Base-by-base conservation (phyloP, 2,888 invertebrate species). In the Erebia ligea region DNA sequence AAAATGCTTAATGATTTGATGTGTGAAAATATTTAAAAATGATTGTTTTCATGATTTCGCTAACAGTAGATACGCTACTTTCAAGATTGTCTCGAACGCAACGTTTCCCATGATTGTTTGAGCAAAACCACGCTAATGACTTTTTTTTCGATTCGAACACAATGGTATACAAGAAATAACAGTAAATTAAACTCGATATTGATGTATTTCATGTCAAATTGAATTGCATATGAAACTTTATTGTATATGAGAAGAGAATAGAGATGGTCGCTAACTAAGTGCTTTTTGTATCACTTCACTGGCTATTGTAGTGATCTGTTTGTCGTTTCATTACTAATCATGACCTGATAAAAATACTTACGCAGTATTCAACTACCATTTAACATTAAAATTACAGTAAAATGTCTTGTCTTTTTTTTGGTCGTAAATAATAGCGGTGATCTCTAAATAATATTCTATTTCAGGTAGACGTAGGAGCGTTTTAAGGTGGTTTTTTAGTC, bases 41-140 rank as follows among this genome's bases (percentile, higher is more conserved):
- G 69, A 56, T 72, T 67, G 70, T 72, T 64, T 68, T 59, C 66
- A 68, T 74, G 76, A 77, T 77, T 75, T 77, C 77, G 76, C 77
- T 73, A 74, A 71, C 74, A 70, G 69, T 72, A 67, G 68, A 57
- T 57, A 70, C 68, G 68, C 65, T 42, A 69, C 75, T 76, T 74
- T 76, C 72, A 70, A 73, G 75, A 76, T 74, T 74, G 75, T 73
- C 67, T 74, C 63, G 64, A 17, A 67, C 62, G 67, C 57, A 68
- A 66, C 45, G 2, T 57, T 70, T 77, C 76, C 70, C 76, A 76
- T 72, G 68, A 76, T 76, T 77, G 76, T 75, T 66, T 58, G 15
- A 61, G 62, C 58, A 25, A 56, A 71, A 70, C 62, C 40, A 62
- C 67, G 63, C 48, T 57, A 64, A 54, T 42, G 45, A 48, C 42